These are phyloP conservation scores for Eublepharis macularius DNA, from an alignment of 2,113 vertebrate species.

Conservation along the genomic window DNA sequence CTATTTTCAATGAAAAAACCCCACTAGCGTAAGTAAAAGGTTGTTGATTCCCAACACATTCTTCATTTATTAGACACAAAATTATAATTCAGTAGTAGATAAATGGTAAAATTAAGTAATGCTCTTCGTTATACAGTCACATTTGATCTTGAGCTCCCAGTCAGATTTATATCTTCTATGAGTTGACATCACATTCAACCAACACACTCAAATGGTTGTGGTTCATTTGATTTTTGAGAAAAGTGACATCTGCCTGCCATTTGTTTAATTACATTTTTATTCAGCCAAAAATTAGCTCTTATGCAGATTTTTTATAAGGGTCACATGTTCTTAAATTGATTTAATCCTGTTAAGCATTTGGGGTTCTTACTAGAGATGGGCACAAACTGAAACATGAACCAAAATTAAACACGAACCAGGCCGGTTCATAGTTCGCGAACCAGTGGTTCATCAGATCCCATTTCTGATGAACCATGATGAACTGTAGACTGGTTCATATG, in stretches of 20 bases:
- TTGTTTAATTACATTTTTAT: too few species aligned
- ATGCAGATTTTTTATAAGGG: too few species aligned
- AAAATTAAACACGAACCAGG: too few species aligned
- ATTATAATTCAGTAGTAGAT: neutral
- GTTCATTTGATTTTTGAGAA: neutral
- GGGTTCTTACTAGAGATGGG: neutral
- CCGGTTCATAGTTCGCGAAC: too few species aligned
- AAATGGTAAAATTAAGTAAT: neutral
- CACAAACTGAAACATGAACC: too few species aligned
- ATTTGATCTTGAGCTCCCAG: neutral
- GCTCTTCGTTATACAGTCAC: neutral
- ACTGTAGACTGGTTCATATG: too few species aligned
- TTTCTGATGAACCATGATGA: too few species aligned
- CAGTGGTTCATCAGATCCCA: too few species aligned
- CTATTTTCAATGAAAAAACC: neutral
- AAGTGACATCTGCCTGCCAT: neutral
- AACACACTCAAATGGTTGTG: neutral
- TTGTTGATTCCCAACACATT: neutral
- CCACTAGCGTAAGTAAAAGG: neutral
- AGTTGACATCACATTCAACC: neutral
- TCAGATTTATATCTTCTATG: neutral
- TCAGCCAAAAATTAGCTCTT: too few species aligned
- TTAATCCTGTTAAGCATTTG: neutral
- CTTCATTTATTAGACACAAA: neutral
- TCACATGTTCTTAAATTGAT: constrained; percentile 34